Base-by-base conservation (phyloP, 2,888 invertebrate genomes). In the Euclidia mi region DNA sequence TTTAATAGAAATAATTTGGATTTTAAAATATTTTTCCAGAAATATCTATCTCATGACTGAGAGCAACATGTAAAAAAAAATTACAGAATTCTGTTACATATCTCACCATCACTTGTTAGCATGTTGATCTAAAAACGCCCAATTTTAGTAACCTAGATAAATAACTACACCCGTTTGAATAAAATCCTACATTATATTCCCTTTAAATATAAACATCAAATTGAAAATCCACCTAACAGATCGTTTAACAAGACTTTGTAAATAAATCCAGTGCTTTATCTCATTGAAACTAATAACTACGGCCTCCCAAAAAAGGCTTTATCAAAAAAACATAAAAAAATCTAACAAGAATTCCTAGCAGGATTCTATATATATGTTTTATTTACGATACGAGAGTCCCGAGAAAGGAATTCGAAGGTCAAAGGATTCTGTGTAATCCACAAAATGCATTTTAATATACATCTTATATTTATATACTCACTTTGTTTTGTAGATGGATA, bases 341-440 rank as follows among this genome's bases (percentile, higher is more conserved):
- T 55, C 55, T 60, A 35, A 44, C 46, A 60, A 46, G 45, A 42
- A 56, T 61, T 56, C 51, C 41, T 56, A 41, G 44, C 28, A 42
- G 44, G 49, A 56, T 70, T 52, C 61, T 48, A n/a, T n/a, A n/a
- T n/a, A n/a, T n/a, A n/a, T n/a, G 49, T 53, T 64, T 56, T 72
- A 72, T 72, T 72, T 72, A 72, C 71, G 71, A 74, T 71, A 73
- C 50, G 4, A 49, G 49, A 29, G 28, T 64, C 67, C 75, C 45
- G 40, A 57, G 56, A 74, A 48, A 65, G 53, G 31, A 74, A 42
- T 62, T 31, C 31, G 61, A 72, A 72, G 75, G 71, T 63, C 75
- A 51, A 15, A 1, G 31, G n/a, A 60, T 56, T 51, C 59, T 49
- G 46, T 50, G 40, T 67, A 61, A 63, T 48, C 43, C 52, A 49